These are phyloP conservation scores for Amitus sp. DNA, from an alignment of 2,888 invertebrate genomes.

Conservation along the genomic window DNA sequence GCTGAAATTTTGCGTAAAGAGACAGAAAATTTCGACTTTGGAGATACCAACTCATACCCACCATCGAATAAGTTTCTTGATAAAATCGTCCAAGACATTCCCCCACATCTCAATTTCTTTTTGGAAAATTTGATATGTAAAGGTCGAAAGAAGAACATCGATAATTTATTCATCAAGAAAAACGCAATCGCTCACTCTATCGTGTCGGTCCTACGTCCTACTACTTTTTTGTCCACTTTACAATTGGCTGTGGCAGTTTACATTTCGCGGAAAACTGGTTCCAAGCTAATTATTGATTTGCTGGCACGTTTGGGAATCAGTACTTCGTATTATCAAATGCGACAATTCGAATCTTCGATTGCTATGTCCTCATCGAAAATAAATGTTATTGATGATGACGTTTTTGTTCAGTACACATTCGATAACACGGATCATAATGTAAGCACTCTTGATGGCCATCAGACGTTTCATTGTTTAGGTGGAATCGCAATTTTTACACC, in stretches of 20 bases:
- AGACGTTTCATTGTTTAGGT: constrained; percentile 34
- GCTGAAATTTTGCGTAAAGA: no score
- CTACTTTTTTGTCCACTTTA: constrained; percentile 50
- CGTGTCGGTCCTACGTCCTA: constrained; percentile 46
- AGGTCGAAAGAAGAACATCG: no score
- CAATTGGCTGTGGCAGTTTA: constrained; percentile 22
- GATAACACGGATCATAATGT: constrained; percentile 27
- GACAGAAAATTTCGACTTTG: no score
- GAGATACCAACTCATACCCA: no score
- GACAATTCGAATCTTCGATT: constrained; percentile 45
- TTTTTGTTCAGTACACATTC: constrained; percentile 43
- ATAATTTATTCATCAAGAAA: no score
- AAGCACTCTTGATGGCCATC: constrained; percentile 25
- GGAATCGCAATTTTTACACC: constrained; percentile 22
- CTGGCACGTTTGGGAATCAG: constrained; percentile 46
- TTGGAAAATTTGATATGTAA: no score
- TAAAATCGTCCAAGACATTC: no score
- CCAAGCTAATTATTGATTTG: constrained; percentile 40
- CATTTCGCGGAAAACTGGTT: constrained; percentile 32
- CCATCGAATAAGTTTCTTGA: no score
- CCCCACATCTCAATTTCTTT: no score
- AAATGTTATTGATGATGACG: not conserved
- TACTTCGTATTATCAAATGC: constrained; percentile 46
- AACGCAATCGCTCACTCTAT: constrained; percentile 28
- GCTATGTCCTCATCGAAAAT: not conserved